Percentiles rank a stretch among this genome's conserved stretches.
Conservation (phyloP, 2,113 vertebrate species). For the Pardalotus punctatus region DNA sequence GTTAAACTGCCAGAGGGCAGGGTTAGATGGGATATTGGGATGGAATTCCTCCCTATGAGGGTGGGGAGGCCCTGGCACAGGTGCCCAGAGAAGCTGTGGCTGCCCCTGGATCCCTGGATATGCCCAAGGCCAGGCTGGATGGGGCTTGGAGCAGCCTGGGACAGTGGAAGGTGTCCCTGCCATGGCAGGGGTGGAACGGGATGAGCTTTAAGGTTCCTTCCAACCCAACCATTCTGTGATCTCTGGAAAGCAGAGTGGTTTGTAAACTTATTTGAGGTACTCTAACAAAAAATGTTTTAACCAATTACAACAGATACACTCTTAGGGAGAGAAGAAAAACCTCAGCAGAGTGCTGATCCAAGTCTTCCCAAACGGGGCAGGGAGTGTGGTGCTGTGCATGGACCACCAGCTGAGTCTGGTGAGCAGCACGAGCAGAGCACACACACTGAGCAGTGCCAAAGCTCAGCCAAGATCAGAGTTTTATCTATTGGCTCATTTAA, state of each 20-base stretch:
- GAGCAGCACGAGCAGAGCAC: background rate
- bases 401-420: background rate
- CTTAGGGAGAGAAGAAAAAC: background rate
- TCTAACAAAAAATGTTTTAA: background rate
- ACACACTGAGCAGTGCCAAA: fast-evolving
- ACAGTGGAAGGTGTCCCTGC: background rate
- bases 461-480: background rate
- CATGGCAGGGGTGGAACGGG: too few relatives aligned
- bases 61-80: background rate
- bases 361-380: background rate
- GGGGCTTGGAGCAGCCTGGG: background rate
- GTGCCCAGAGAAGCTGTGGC: background rate
- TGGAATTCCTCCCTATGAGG: background rate
- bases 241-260: background rate
- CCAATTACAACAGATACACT: background rate
- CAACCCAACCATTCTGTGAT: background rate
- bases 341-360: background rate
- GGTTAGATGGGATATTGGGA: background rate
- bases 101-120: background rate
- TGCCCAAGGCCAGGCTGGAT: background rate
- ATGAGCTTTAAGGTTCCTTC: background rate
- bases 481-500: background rate
- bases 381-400: background rate
- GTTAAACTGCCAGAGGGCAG: background rate
- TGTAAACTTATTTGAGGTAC: background rate